phyloP scores from a whole-genome alignment of 1,140 invertebrate species.

The Drosophila orosa region DNA sequence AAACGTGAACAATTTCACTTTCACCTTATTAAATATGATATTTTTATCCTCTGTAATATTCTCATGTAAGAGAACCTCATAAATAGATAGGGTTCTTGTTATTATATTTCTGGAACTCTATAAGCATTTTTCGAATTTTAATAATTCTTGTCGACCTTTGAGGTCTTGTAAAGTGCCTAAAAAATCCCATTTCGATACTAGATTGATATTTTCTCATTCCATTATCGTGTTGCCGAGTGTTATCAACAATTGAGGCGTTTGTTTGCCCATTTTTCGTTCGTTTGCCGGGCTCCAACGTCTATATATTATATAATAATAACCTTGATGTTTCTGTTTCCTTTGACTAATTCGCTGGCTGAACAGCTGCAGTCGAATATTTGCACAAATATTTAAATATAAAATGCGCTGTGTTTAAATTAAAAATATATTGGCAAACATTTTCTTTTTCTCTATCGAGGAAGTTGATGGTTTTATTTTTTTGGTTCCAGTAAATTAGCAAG shows the following conservation, averaged over 20 bases:
- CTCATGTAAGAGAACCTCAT: too few relatives aligned
- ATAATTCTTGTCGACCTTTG: neutral
- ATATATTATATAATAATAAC: constrained; percentile 60
- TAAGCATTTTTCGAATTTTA: too few relatives aligned
- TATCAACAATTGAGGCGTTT: constrained; percentile 52
- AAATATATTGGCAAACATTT: constrained; percentile 17
- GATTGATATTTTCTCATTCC: neutral
- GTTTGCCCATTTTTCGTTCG: constrained; percentile 40
- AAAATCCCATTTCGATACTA: constrained; percentile 3
- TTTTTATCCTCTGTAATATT: too few relatives aligned
- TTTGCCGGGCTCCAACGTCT: constrained; percentile 32
- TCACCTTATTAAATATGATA: too few relatives aligned
- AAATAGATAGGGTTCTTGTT: neutral
- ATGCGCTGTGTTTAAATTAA: constrained; percentile 13
- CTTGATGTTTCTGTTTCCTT: constrained; percentile 63
- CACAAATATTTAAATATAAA: constrained; percentile 36
- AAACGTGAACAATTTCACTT: too few relatives aligned
- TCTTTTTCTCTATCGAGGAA: constrained; percentile 39
- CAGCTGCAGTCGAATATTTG: constrained; percentile 71
- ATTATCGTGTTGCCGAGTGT: constrained; percentile 47
- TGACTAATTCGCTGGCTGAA: constrained; percentile 36
- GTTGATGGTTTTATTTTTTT: constrained; percentile 20
- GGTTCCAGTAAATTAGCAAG: neutral
- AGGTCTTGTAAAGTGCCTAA: neutral
- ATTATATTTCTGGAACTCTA: neutral